These are phyloP conservation scores for Hippoglossus stenolepis DNA, from an alignment of 2,113 vertebrate genomes.

Conservation along the genomic window DNA sequence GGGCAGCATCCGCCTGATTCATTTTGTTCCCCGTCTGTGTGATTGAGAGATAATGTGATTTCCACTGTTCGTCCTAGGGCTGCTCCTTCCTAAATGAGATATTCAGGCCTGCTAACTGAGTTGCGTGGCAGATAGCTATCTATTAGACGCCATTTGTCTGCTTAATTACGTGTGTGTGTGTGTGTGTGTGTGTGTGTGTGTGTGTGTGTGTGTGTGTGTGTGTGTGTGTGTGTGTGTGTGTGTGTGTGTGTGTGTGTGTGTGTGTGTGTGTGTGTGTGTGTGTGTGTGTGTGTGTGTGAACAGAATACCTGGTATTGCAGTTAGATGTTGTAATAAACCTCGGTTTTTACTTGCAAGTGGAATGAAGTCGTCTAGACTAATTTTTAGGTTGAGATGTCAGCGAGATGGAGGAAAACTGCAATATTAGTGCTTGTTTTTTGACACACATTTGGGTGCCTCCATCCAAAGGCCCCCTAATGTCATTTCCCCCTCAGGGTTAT, in stretches of 20 bases:
- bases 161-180: slow-evolving; percentile 53
- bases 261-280: no score
- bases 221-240: no score
- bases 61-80: slow-evolving; percentile 64
- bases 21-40: slow-evolving; percentile 49
- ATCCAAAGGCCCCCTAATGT: slow-evolving; percentile 7
- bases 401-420: not conserved
- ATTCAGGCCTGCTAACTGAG: slow-evolving; percentile 64
- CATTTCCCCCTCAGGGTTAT: slow-evolving; percentile 64
- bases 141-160: slow-evolving; percentile 61
- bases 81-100: slow-evolving; percentile 65
- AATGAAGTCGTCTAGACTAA: not conserved
- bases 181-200: no score
- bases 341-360: slow-evolving; percentile 16
- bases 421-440: not conserved
- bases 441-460: slow-evolving; percentile 12
- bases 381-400: not conserved
- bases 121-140: slow-evolving; percentile 66
- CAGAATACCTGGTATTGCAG: slow-evolving; percentile 6
- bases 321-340: slow-evolving; percentile 1
- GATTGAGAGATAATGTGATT: slow-evolving; percentile 75
- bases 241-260: no score
- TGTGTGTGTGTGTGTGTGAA: slow-evolving; percentile 7
- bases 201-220: no score
- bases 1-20: slow-evolving; percentile 46